Evolutionary conservation across 2,797 vertebrate species (phyloP), one percentile per base, ranked within the genome.

Genomic region (Nasua narica): DNA sequence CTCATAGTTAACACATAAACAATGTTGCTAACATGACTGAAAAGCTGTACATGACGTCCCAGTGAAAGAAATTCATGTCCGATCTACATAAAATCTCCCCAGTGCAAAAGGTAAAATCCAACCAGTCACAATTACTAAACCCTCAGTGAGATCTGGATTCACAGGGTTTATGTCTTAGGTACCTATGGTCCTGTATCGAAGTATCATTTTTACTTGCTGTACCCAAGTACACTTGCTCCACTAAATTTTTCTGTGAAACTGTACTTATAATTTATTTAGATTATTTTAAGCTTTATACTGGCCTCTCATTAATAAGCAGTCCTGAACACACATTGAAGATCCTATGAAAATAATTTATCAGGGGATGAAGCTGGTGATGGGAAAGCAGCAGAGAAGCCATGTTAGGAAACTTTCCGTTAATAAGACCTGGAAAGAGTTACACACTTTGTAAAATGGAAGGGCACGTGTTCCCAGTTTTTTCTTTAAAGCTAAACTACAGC

Each of bases 401-500:
- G 21, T 87, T 72, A 74, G 29, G 37, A 65, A 94, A 70, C 48
- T 43, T 74, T 72, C 50, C 91, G 7, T 54, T 90, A 81, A 52
- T 35, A 54, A 67, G 52, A 85, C 25, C 52, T 52, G 74, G 40
- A 90, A 90, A 85, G 50, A 77, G 48, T 60, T 70, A 70, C 0
- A 21, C 4, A 74, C 52, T 74, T 81, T 35, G 54, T 35, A 76
- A 94, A 90, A 82, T 16, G 86, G n/a, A 94, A 85, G 94, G 60
- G 32, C 83, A 70, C 11, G 2, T 46, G 52, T 40, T 84, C 52
- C 27, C 48, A 50, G 46, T 89, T 58, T 52, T 48, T 48, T 50
- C 86, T 69, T 89, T 78, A 29, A 46, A 89, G 4, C 23, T 87
- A 88, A 95, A 79, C 58, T 95, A 89, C 10, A 96, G 82, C 56